These are phyloP conservation scores for Condylura cristata DNA, from an alignment of 2,113 vertebrate species.

Conservation along the genomic window DNA sequence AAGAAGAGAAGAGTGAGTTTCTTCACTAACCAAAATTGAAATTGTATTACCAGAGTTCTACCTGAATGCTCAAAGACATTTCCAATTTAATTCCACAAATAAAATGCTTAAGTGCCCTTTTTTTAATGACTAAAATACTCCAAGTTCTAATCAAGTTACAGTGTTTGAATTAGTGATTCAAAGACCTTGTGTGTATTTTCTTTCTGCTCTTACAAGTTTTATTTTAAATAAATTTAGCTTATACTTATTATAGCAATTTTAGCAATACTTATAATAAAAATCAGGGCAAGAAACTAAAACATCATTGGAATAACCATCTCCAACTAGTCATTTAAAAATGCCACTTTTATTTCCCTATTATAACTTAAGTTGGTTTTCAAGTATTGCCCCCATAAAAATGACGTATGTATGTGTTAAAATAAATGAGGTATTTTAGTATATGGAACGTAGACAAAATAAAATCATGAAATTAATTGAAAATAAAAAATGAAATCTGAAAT, in stretches of 20 bases:
- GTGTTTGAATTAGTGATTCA: background rate
- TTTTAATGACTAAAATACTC: background rate
- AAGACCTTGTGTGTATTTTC: background rate
- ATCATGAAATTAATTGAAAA: background rate
- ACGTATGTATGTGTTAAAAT: background rate
- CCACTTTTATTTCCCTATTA: background rate
- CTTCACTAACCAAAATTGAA: conserved; percentile 41
- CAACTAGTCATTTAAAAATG: background rate
- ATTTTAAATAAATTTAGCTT: background rate
- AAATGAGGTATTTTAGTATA: background rate
- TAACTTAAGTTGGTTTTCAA: background rate
- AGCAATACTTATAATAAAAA: background rate
- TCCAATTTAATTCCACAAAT: conserved; percentile 7
- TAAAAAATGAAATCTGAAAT: background rate
- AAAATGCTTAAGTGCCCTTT: background rate
- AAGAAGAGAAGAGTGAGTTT: background rate
- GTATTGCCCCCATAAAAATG: background rate
- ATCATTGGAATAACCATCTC: background rate
- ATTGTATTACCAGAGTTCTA: conserved; percentile 48
- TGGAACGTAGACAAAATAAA: background rate
- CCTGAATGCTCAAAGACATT: conserved; percentile 21
- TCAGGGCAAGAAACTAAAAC: background rate
- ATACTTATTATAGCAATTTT: background rate
- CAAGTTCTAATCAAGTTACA: background rate
- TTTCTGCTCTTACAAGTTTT: background rate